Percentiles rank a stretch among this genome's conserved stretches.
These are phyloP conservation scores for Amblyjoppa fuscipennis DNA, from an alignment of 2,888 invertebrate species.

Conservation along the genomic window DNA sequence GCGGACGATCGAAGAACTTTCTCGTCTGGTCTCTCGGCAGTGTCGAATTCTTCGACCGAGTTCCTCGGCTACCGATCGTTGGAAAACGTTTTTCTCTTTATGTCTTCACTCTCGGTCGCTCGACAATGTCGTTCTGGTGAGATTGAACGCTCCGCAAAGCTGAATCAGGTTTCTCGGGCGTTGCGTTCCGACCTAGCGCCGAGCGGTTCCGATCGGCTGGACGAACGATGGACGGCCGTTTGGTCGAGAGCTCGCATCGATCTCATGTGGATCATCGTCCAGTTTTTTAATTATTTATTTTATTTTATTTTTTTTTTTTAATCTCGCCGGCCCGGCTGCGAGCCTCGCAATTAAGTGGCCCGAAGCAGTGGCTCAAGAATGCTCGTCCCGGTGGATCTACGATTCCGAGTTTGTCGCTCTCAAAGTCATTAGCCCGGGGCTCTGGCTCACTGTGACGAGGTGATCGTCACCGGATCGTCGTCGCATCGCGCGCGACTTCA, in stretches of 20 bases:
- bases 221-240: too few relatives aligned
- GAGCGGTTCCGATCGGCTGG: too few relatives aligned
- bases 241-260: background rate
- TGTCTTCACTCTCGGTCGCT: slow-evolving; percentile 15
- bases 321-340: background rate
- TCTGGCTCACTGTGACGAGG: slow-evolving; percentile 77
- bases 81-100: background rate
- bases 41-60: too few relatives aligned
- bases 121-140: slow-evolving; percentile 23
- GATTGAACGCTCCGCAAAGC: background rate
- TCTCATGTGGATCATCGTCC: background rate
- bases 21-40: too few relatives aligned
- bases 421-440: slow-evolving; percentile 80
- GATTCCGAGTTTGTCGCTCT: slow-evolving; percentile 67
- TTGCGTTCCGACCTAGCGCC: background rate
- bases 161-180: slow-evolving; percentile 25
- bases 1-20: too few relatives aligned
- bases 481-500: slow-evolving; percentile 21
- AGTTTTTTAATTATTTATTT: background rate
- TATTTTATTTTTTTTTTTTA: background rate
- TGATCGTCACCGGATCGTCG: slow-evolving; percentile 58
- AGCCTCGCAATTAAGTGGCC: slow-evolving; percentile 14
- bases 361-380: too few relatives aligned
- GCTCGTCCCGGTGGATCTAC: background rate
- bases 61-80: too few relatives aligned